Conservation (phyloP, 2,113 vertebrate species). For the Puntigrus tetrazona region DNA sequence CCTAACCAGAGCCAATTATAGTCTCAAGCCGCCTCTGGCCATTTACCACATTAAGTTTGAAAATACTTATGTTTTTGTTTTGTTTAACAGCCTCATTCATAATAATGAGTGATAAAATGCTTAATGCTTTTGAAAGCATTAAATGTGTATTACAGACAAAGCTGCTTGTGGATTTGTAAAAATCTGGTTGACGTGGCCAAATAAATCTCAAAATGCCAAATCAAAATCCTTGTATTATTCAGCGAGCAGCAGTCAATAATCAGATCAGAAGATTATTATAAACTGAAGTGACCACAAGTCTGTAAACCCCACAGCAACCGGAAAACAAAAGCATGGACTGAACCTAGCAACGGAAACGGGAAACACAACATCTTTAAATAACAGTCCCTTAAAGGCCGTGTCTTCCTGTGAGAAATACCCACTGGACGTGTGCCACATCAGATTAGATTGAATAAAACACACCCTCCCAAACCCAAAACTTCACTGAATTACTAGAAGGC, state of each 20-base stretch:
- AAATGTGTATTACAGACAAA: too few species aligned
- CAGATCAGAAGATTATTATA: background rate
- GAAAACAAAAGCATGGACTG: background rate
- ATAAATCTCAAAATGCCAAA: background rate
- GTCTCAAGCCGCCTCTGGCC: too few species aligned
- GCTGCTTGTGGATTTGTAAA: background rate
- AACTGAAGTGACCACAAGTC: background rate
- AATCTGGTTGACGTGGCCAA: background rate
- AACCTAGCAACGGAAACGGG: background rate
- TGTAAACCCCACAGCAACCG: background rate
- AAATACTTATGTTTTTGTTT: too few species aligned
- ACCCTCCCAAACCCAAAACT: background rate
- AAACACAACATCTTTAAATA: conserved; percentile 5
- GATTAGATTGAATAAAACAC: background rate
- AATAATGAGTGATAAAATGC: too few species aligned
- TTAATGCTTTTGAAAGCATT: too few species aligned
- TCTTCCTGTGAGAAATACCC: conserved; percentile 1
- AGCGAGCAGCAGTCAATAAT: background rate
- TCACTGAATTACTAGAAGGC: conserved; percentile 2
- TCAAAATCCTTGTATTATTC: background rate
- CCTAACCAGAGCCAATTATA: too few species aligned
- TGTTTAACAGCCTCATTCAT: too few species aligned
- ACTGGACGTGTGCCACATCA: background rate
- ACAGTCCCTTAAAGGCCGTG: background rate
- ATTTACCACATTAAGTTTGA: too few species aligned